Percentiles rank a stretch among this genome's conserved stretches.
Conservation (phyloP, 2,888 invertebrate genomes). For the Lasioglossum marginatum region DNA sequence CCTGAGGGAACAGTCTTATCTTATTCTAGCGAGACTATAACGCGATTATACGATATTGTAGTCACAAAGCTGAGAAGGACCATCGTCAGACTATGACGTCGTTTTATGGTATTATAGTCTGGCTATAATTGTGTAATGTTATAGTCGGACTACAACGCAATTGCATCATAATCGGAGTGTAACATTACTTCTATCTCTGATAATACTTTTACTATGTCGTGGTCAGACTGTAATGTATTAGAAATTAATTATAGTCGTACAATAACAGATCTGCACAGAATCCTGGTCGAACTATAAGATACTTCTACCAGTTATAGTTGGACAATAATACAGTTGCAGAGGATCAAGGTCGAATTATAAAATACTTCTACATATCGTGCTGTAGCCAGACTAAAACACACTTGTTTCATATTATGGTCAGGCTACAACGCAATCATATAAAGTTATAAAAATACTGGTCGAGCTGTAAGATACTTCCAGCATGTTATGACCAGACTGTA, state of each 20-base stretch:
- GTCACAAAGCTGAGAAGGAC: not conserved
- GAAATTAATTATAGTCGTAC: not conserved
- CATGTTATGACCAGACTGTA: not conserved
- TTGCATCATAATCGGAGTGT: too few species aligned
- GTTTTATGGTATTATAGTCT: not conserved
- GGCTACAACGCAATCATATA: not conserved
- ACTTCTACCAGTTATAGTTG: too few species aligned
- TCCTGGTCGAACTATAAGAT: not conserved
- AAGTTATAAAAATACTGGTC: not conserved
- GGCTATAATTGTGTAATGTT: too few species aligned
- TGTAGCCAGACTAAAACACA: not conserved
- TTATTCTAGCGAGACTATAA: not conserved
- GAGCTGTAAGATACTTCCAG: not conserved
- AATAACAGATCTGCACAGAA: not conserved
- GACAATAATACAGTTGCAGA: not conserved
- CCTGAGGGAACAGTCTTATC: not conserved
- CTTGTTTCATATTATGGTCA: not conserved
- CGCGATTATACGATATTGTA: not conserved
- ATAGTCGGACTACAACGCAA: too few species aligned
- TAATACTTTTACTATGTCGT: too few species aligned
- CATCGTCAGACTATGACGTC: not conserved
- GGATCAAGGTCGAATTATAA: not conserved
- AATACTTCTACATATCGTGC: not conserved
- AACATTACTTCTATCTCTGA: too few species aligned
- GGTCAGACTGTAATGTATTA: too few species aligned